Evolutionary conservation across 2,888 invertebrate species (phyloP).

Genomic region (Spisula solida): DNA sequence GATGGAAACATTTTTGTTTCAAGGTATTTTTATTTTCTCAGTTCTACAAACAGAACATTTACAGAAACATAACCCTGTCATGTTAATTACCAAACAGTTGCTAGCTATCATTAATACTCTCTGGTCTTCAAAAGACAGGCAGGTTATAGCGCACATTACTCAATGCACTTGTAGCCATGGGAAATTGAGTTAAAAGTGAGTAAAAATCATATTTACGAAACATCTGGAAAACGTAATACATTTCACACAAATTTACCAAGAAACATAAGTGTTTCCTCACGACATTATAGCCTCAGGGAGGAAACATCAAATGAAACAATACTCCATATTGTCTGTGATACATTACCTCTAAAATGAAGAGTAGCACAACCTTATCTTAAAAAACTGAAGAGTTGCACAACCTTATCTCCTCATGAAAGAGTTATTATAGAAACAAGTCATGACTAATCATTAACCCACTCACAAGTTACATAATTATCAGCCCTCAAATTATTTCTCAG

Average conservation of each 20-base stretch:
- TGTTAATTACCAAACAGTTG: conserved; percentile 34
- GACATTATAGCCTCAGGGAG: conserved; percentile 33
- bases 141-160: conserved; percentile 34
- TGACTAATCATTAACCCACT: background rate
- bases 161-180: conserved; percentile 45
- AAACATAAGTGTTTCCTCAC: conserved; percentile 19
- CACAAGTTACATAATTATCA: conserved; percentile 12
- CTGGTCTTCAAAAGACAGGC: conserved; percentile 30
- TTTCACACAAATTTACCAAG: conserved; percentile 26
- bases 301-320: conserved; percentile 15
- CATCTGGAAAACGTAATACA: conserved; percentile 50
- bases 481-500: background rate
- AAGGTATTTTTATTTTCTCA: conserved; percentile 33
- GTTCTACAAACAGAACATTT: conserved; percentile 33
- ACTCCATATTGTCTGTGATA: conserved; percentile 36
- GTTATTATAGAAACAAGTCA: conserved; percentile 2
- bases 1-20: conserved; percentile 31
- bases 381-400: conserved; percentile 25
- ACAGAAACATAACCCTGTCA: conserved; percentile 33
- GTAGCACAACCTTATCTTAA: no score
- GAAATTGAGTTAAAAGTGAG: conserved; percentile 38
- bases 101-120: conserved; percentile 24
- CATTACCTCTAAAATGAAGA: conserved; percentile 29
- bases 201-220: conserved; percentile 48
- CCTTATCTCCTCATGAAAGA: background rate